Base-by-base conservation (phyloP, 92 coral and sea anemone genomes). In the Epizoanthus scotinus region DNA sequence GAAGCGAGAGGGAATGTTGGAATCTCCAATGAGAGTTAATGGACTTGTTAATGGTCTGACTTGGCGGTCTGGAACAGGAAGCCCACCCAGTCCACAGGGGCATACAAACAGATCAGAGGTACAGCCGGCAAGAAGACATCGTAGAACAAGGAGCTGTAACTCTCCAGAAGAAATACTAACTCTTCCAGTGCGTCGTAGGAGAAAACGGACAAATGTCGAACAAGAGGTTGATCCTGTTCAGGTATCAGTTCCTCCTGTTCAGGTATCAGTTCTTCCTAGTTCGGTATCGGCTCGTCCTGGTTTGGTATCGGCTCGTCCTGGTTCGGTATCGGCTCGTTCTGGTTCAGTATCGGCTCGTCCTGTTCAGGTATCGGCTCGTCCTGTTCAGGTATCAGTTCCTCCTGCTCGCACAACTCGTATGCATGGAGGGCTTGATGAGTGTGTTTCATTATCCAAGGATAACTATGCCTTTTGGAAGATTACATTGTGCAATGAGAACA, bases 381-480 rank as follows among this genome's bases (percentile, higher is more conserved):
- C n/a, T n/a, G n/a, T n/a, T n/a, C n/a, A 22, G 3, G 26, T 36
- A 31, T 15, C 78, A 6, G 5, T 34, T 22, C 21, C 2, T 59
- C 19, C 61, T 57, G 67, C 66, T 15, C 81, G 68, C n/a, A 75
- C 67, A 19, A 75, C 81, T 21, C 81, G 81, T 54, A 75, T 59
- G 81, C 81, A 75, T 59, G 81, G 81, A 6, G 40, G 54, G 25
- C 40, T 57, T 36, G 56, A 75, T 3, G 66, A 75, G 40, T 31
- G 42, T 40, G 81, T 75, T 14, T 75, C 56, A 18, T 60, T 75
- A 59, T 75, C 81, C 28, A 75, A 75, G 44, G 81, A 75, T 50
- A 58, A 75, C 44, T 75, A 58, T 75, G 63, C 63, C 57, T 75
- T 75, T 75, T 75, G 81, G 81, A 75, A 75, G 81, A 75, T 75